Evolutionary conservation across 2,113 vertebrate species (phyloP).

Genomic region (Stictonetta naevosa): DNA sequence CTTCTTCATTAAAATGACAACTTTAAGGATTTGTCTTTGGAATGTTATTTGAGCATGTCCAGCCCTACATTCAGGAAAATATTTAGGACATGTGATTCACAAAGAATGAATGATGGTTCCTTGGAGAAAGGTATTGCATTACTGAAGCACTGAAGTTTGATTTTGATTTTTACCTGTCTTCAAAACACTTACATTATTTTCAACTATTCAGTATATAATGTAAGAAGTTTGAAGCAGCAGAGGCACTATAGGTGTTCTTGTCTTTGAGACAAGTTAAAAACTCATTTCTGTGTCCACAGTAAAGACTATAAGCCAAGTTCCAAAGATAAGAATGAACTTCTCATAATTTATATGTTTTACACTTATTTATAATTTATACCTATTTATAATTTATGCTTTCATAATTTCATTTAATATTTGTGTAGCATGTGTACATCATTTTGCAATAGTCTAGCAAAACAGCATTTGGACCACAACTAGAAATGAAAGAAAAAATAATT

Average conservation of each 20-base stretch:
- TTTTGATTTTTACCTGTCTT: background rate
- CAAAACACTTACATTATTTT: background rate
- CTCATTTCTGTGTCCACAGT: background rate
- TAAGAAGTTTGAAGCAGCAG: background rate
- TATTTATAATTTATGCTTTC: background rate
- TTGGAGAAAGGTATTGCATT: background rate
- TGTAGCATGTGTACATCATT: accelerated
- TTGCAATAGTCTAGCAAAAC: background rate
- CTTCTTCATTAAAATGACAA: background rate
- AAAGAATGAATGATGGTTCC: background rate
- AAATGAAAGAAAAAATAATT: background rate
- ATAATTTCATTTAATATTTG: background rate
- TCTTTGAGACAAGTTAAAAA: background rate
- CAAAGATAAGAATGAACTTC: background rate
- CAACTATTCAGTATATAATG: background rate
- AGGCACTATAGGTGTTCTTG: background rate
- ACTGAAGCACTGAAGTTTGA: background rate
- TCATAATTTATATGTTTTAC: background rate
- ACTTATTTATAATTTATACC: no score
- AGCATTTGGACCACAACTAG: background rate
- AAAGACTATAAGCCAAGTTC: background rate
- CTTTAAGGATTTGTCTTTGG: background rate
- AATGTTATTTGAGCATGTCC: background rate
- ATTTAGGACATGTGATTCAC: background rate
- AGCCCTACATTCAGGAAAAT: background rate